Evolutionary conservation across 2,888 invertebrate species (phyloP), one percentile per base, ranked within the genome.

Genomic region (Melieria crassipennis): DNA sequence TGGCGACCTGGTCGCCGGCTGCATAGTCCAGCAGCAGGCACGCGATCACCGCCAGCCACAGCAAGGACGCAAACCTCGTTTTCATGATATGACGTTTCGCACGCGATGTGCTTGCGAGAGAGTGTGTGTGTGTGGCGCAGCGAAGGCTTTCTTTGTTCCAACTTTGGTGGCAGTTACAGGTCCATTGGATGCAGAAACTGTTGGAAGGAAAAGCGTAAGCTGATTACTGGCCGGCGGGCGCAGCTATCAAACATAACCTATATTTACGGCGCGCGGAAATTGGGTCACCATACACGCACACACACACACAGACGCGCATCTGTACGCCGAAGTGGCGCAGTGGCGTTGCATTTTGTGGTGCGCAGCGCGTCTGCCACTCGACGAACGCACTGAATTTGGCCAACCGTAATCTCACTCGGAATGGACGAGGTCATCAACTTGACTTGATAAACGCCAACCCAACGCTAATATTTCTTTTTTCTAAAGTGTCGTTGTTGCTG

Each of bases 21-120:
- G 71, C 70, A 13, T 57, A 68, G 64, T 71, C 71, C 56, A 73
- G 60, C 30, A 77, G 47, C 71, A 73, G 56, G 73, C 75, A 73
- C 7, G 45, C 13, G 46, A 69, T 62, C 7, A 73, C 57, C 13
- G 71, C 66, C 42, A 75, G 56, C 64, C 73, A 75, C 65, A 77
- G 73, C 56, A 73, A 56, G 65, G 70, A 73, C 46, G 71, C 66
- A 70, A 71, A 47, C 69, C 73, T 73, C 47, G 73, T 72, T 65
- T 74, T 74, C 76, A 76, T 77, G 45, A 70, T 73, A 47, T 11
- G 1, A 16, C 50, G 10, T 58, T 46, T 67, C 50, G 47, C 57
- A 46, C 30, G n/a, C 65, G 45, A 7, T 60, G 64, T 43, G 56
- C 45, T 61, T 45, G 7, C 10, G 48, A 60, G 42, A 30, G 30